phyloP scores from a whole-genome alignment of 2,888 invertebrate species.

The Drosophila leonis region DNA sequence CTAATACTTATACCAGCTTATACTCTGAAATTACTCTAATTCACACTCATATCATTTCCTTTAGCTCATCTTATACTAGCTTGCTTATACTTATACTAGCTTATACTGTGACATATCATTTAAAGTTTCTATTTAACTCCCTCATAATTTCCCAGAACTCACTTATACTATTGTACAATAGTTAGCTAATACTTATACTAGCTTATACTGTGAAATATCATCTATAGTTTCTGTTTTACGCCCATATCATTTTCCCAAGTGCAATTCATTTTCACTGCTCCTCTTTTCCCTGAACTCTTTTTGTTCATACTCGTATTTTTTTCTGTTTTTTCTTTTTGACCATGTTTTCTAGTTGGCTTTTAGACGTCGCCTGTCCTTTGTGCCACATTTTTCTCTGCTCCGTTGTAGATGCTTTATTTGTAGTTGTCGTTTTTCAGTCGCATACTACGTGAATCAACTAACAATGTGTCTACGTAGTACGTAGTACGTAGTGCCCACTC shows the following conservation, averaged over 20 bases:
- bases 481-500: slow-evolving; percentile 30
- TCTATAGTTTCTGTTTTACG: neutral
- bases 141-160: neutral
- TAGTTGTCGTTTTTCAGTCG: slow-evolving; percentile 54
- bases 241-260: slow-evolving; percentile 4
- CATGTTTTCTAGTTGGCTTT: slow-evolving; percentile 49
- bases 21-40: neutral
- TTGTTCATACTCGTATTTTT: neutral
- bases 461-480: slow-evolving; percentile 57
- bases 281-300: slow-evolving; percentile 4
- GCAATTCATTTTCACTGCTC: slow-evolving; percentile 11
- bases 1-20: neutral
- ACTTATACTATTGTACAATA: no score
- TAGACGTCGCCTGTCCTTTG: slow-evolving; percentile 59
- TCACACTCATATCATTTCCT: neutral
- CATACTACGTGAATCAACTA: slow-evolving; percentile 67
- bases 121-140: neutral
- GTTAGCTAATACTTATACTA: neutral
- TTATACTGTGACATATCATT: neutral
- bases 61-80: neutral
- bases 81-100: neutral
- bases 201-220: neutral
- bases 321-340: neutral
- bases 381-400: slow-evolving; percentile 63
- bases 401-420: slow-evolving; percentile 32